Evolutionary conservation across 1,140 invertebrate genomes (phyloP).

Genomic region (Sitodiplosis mosellana): DNA sequence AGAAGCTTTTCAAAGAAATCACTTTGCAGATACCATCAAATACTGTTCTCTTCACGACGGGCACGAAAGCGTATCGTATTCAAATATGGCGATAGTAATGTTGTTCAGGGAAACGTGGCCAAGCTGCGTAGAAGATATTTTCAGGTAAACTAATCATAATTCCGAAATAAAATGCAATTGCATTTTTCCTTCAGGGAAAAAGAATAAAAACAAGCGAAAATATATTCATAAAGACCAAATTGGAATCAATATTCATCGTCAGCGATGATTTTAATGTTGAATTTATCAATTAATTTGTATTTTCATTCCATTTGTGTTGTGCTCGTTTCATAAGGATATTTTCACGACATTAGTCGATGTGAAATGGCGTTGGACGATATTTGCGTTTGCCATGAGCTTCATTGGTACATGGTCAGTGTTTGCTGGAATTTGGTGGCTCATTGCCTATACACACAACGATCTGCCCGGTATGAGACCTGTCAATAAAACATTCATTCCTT

Average conservation of each 20-base stretch:
- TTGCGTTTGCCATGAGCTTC: conserved; percentile 78
- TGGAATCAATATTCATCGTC: not conserved
- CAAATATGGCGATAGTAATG: conserved; percentile 88
- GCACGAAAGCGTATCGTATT: conserved; percentile 70
- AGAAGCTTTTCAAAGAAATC: too few species aligned
- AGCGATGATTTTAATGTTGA: not conserved
- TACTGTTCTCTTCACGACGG: conserved; percentile 55
- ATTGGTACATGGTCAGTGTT: conserved; percentile 73
- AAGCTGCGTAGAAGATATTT: conserved; percentile 72
- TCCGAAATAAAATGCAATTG: not conserved
- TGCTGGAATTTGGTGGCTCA: conserved; percentile 71
- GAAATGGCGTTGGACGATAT: conserved; percentile 85
- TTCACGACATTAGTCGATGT: conserved; percentile 63
- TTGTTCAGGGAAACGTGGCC: conserved; percentile 78
- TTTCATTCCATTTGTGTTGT: not conserved
- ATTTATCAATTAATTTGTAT: not conserved
- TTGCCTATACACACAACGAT: conserved; percentile 68
- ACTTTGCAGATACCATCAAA: conserved; percentile 56
- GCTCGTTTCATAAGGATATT: conserved; percentile 36
- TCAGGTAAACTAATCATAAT: conserved; percentile 31
- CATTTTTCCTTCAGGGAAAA: too few species aligned
- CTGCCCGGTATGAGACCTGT: conserved; percentile 16
- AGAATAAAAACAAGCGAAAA: too few species aligned
- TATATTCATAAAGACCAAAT: too few species aligned
- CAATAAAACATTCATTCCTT: conserved; percentile 44